Conservation (phyloP, 2,797 vertebrate genomes). For the Gephyroberyx darwinii region DNA sequence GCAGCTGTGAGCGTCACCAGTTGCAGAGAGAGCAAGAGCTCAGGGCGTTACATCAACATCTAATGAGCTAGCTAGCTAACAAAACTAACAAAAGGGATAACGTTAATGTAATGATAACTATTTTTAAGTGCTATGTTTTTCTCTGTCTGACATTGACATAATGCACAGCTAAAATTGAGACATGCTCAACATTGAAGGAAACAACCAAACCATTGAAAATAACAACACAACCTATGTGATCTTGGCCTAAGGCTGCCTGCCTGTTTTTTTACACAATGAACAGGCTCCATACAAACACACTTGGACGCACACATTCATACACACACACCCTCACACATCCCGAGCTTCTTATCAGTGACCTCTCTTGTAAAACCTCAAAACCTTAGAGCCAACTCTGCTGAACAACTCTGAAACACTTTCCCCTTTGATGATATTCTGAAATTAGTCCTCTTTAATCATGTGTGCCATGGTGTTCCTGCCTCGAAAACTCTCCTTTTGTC, state of each 20-base stretch:
- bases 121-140: no score
- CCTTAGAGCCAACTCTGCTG: constrained; percentile 15
- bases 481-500: constrained; percentile 64
- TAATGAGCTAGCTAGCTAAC: no score
- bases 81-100: no score
- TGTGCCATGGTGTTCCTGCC: constrained; percentile 67
- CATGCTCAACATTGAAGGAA: no score
- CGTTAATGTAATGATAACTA: no score
- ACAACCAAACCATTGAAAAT: no score
- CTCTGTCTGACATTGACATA: no score
- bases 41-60: no score
- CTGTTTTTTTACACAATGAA: constrained; percentile 34
- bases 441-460: constrained; percentile 75
- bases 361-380: constrained; percentile 15
- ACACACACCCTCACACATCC: neutral
- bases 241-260: constrained; percentile 12
- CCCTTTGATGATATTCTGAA: constrained; percentile 76
- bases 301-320: neutral
- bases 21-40: no score
- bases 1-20: no score
- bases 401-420: constrained; percentile 39
- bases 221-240: no score
- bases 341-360: constrained; percentile 16
- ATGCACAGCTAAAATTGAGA: no score
- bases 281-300: neutral